Evolutionary conservation across 2,113 vertebrate genomes (phyloP).

Genomic region (Oenanthe melanoleuca): DNA sequence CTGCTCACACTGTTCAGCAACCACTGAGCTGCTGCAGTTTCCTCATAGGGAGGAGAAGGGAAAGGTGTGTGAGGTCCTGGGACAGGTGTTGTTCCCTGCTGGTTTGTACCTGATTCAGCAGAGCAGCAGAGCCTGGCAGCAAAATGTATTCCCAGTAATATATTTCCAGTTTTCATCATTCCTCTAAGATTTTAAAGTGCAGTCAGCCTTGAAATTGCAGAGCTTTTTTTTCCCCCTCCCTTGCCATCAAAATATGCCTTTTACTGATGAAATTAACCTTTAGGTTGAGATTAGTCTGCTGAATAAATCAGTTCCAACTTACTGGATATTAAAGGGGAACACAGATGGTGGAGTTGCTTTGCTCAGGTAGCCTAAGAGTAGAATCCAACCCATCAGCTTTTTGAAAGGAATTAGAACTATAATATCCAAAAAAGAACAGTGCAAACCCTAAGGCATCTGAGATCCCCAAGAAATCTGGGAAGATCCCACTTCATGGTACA

Average conservation of each 20-base stretch:
- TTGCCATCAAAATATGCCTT: not conserved
- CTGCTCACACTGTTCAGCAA: accelerated
- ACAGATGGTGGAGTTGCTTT: not conserved
- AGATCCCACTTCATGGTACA: not conserved
- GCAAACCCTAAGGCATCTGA: not conserved
- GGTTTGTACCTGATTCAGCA: not conserved
- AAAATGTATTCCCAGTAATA: not conserved
- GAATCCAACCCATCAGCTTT: not conserved
- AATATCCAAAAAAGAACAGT: not conserved
- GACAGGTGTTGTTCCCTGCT: not conserved
- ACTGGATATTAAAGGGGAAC: not conserved
- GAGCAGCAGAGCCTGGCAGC: not conserved
- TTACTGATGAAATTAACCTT: not conserved
- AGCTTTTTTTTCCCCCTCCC: not conserved
- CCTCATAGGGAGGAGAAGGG: not conserved
- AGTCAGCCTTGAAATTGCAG: not conserved
- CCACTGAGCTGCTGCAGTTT: not conserved
- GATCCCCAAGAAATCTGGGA: not conserved
- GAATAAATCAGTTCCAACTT: not conserved
- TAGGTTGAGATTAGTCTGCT: not conserved
- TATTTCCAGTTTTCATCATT: not conserved
- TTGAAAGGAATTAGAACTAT: not conserved
- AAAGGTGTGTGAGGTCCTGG: not conserved
- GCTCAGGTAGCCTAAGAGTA: not conserved
- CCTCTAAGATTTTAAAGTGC: not conserved